A percentile compares a stretch with the other conserved stretches of the same genome.
phyloP scores from a whole-genome alignment of 2,797 vertebrate species.

The Peromyscus nudipes region DNA sequence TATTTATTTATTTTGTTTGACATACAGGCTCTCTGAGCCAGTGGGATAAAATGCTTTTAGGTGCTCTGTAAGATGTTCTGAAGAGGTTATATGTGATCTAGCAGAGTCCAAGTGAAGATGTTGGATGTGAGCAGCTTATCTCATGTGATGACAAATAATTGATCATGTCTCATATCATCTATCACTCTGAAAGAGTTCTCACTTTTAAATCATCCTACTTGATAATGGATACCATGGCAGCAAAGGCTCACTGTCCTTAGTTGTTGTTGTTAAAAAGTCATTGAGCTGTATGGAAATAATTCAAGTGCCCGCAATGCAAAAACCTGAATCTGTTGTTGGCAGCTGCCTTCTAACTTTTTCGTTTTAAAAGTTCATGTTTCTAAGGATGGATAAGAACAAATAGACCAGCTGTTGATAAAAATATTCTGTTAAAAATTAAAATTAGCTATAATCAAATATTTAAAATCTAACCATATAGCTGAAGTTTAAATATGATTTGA shows the following conservation, averaged over 20 bases:
- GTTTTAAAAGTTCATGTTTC: not conserved
- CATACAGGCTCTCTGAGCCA: slow-evolving; percentile 70
- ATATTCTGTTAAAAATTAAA: slow-evolving; percentile 39
- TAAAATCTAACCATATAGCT: not conserved
- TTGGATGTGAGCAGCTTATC: slow-evolving; percentile 42
- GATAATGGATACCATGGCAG: not conserved
- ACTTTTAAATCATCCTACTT: slow-evolving; percentile 51
- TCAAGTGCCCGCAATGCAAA: not conserved
- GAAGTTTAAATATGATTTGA: not conserved
- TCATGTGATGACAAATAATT: slow-evolving; percentile 60
- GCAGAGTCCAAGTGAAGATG: slow-evolving; percentile 62
- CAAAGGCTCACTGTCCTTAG: not conserved
- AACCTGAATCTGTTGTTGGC: slow-evolving; percentile 1
- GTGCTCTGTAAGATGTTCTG: slow-evolving; percentile 56
- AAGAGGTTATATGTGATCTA: slow-evolving; percentile 67
- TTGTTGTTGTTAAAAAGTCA: not conserved
- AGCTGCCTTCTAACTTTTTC: not conserved
- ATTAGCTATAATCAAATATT: not conserved
- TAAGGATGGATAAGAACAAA: not conserved
- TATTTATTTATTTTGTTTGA: slow-evolving; percentile 70
- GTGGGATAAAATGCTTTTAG: slow-evolving; percentile 60
- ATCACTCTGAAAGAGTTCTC: slow-evolving; percentile 67
- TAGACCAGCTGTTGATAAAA: slow-evolving; percentile 26
- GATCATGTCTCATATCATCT: not conserved
- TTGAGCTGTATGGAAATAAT: slow-evolving; percentile 34